Conservation (phyloP, 1,140 invertebrate species). For the Oncopeltus fasciatus region DNA sequence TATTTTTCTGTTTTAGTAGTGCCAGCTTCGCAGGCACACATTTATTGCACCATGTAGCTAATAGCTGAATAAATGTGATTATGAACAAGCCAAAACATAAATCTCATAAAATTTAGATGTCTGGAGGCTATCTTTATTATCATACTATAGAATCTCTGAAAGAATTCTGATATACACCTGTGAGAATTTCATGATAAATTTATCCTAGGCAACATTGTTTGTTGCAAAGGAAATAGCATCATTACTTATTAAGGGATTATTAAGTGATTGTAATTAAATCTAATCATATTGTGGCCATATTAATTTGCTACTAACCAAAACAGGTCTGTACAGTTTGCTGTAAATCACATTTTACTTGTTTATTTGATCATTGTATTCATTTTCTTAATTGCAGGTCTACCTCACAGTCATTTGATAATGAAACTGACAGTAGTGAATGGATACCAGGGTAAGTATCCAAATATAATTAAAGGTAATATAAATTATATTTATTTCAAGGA, state of each 20-base stretch:
- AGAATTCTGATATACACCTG: no score
- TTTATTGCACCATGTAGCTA: no score
- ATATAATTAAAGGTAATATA: no score
- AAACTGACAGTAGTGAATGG: conserved; percentile 1
- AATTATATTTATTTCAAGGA: no score
- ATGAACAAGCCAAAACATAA: no score
- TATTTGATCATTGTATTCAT: background rate
- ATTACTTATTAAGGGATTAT: background rate
- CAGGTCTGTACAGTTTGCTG: background rate
- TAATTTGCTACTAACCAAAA: background rate
- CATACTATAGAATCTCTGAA: no score
- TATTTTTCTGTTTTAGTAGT: background rate
- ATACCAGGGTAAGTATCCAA: background rate
- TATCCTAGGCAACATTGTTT: no score
- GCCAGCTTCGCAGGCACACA: no score
- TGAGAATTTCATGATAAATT: no score
- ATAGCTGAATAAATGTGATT: no score
- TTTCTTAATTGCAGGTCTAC: background rate
- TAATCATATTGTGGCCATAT: background rate
- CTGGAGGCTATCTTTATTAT: no score
- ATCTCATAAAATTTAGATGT: no score
- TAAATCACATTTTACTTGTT: background rate
- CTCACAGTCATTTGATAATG: background rate
- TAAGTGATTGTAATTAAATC: background rate
- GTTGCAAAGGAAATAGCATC: background rate